These are phyloP conservation scores for Empis livida DNA, from an alignment of 2,888 invertebrate genomes.

Conservation along the genomic window DNA sequence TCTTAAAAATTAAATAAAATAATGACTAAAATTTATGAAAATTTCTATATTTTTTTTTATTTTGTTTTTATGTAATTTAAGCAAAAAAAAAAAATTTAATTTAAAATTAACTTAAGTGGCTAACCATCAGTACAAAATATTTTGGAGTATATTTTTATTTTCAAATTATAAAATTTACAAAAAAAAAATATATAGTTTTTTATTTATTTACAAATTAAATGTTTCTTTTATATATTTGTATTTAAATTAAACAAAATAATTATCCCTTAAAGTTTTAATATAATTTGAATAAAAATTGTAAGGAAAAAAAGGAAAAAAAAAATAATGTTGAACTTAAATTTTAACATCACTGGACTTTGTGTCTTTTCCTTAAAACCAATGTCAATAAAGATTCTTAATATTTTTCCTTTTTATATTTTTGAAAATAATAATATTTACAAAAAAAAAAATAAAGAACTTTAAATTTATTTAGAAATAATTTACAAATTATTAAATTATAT, in stretches of 20 bases:
- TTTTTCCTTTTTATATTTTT: no score
- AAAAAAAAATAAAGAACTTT: neutral
- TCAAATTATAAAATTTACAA: neutral
- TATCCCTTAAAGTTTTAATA: neutral
- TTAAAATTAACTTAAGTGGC: no score
- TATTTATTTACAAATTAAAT: neutral
- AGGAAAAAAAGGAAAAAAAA: neutral
- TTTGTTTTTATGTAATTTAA: no score
- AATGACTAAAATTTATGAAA: no score
- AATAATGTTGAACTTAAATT: slow-evolving; percentile 13
- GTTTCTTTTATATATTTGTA: neutral
- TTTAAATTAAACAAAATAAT: neutral
- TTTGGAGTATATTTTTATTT: no score
- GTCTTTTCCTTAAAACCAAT: slow-evolving; percentile 10
- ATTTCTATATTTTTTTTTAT: no score
- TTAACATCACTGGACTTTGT: slow-evolving; percentile 17
- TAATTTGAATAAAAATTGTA: neutral
- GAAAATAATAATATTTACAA: neutral
- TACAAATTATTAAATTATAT: neutral
- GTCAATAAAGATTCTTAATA: no score
- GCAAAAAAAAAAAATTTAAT: no score
- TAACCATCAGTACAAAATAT: no score
- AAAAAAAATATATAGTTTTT: neutral
- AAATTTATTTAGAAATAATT: neutral
- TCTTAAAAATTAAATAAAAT: no score